Evolutionary conservation across 64 coral and sea anemone genomes (phyloP), one percentile per base, ranked within the genome.

Genomic region (Stylophora pistillata): DNA sequence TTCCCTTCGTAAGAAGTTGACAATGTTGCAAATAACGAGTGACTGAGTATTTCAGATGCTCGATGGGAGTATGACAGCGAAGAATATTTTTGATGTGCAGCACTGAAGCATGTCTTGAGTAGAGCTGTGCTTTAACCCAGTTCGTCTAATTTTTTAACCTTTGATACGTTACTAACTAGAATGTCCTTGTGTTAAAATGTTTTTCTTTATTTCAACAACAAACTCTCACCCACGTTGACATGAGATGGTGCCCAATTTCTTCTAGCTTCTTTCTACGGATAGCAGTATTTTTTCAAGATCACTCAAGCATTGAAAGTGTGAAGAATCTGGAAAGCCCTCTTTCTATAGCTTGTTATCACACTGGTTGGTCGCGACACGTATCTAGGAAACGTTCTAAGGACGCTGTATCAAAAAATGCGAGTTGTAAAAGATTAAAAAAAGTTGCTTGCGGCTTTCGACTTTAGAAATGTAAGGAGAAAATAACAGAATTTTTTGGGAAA

Each of bases 301-400:
- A 84, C 13, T 84, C 61, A 23, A 84, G 61, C 80, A 54, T 33
- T 53, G 60, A 84, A 84, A 69, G 23, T 62, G 34, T 23, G 59
- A 84, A 84, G 58, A 84, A 84, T 69, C 33, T 21, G 69, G 62
- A 70, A 84, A 5, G 15, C 13, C 23, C 18, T 21, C 25, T 32
- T 13, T 23, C 15, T 64, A 27, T 26, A 29, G 25, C 9, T 15
- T 15, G 14, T 80, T 59, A 28, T 28, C 25, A 27, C 5, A 25
- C 23, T 68, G 7, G 25, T 68, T 68, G 26, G 10, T n/a, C 21
- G 25, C 0, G 64, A 10, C 64, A 28, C 23, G 64, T 68, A 68
- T 68, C 9, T 25, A 23, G 10, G 3, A 66, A 66, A 21, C 18
- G 21, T 9, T 66, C 20, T 23, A 21, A 25, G 12, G 25, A 68